Conservation (phyloP, 2,888 invertebrate species). For the Agonopterix arenella region DNA sequence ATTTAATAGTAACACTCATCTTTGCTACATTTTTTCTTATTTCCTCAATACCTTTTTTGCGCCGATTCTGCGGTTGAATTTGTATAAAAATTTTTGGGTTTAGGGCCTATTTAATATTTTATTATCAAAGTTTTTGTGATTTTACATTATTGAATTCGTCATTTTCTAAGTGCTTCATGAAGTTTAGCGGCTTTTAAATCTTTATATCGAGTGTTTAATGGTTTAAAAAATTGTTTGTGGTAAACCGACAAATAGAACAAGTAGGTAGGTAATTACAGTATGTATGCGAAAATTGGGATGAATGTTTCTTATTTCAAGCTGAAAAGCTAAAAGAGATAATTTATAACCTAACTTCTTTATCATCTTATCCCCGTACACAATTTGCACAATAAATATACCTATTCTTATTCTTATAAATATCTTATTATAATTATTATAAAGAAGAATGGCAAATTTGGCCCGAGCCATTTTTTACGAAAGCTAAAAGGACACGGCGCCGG, state of each 20-base stretch:
- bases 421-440: no score
- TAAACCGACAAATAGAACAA: constrained; percentile 18
- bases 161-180: constrained; percentile 28
- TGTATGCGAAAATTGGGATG: no score
- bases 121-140: constrained; percentile 21
- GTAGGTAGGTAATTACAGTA: no score
- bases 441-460: no score
- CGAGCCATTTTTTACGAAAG: no score
- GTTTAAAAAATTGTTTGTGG: constrained; percentile 25
- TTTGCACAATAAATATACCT: no score
- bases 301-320: no score
- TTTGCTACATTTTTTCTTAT: constrained; percentile 49
- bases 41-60: constrained; percentile 38
- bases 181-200: constrained; percentile 30
- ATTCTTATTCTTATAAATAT: no score
- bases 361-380: no score
- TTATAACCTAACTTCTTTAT: no score
- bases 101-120: constrained; percentile 1
- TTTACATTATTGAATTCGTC: constrained; percentile 31
- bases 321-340: no score
- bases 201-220: constrained; percentile 15
- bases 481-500: no score
- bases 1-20: constrained; percentile 55
- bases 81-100: constrained; percentile 18
- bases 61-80: constrained; percentile 40